Evolutionary conservation across 2,797 vertebrate genomes (phyloP).

Genomic region (Rhynchonycteris naso): DNA sequence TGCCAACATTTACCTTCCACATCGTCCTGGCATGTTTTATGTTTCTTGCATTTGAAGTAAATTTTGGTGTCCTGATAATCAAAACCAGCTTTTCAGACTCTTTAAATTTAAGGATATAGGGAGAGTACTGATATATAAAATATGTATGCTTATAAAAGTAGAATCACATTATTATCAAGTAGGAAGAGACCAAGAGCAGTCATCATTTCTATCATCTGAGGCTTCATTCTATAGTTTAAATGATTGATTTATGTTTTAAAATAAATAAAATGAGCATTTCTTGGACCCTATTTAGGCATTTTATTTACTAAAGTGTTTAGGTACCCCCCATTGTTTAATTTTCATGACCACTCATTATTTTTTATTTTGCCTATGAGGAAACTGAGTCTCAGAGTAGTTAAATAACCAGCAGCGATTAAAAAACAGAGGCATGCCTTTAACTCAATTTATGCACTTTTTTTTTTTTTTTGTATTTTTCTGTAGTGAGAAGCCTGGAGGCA

Average conservation of each 20-base stretch:
- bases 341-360: neutral
- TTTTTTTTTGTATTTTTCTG: too few relatives aligned
- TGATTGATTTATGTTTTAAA: neutral
- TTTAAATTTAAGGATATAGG: neutral
- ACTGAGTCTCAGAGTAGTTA: neutral
- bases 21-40: slow-evolving; percentile 40
- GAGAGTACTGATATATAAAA: neutral
- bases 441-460: neutral
- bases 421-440: neutral
- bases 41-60: neutral
- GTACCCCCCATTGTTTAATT: neutral
- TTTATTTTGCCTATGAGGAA: neutral
- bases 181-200: neutral
- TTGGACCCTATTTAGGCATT: neutral
- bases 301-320: neutral
- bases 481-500: too few relatives aligned
- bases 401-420: neutral
- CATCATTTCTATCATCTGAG: neutral
- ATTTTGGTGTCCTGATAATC: slow-evolving; percentile 17
- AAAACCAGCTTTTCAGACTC: neutral
- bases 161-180: neutral
- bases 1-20: slow-evolving; percentile 35
- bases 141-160: neutral
- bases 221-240: neutral
- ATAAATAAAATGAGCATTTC: neutral